A percentile compares a stretch with the other conserved stretches of the same genome.
Evolutionary conservation across 2,113 vertebrate genomes (phyloP).

Genomic region (Mormyrus iriodes): DNA sequence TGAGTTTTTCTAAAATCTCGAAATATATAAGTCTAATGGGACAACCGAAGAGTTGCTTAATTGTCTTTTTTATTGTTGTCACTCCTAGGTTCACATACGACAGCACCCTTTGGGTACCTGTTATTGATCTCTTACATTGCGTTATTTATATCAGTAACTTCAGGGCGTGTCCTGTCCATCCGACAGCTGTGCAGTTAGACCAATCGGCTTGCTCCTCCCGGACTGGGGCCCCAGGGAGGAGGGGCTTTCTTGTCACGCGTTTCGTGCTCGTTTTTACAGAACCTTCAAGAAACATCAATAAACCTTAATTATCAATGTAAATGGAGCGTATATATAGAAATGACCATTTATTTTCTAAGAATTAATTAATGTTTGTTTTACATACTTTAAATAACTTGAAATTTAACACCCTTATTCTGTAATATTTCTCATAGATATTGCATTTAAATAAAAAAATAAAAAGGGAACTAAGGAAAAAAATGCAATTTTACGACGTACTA

Average conservation of each 20-base stretch:
- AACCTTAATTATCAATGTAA: neutral
- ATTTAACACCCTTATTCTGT: neutral
- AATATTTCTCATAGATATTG: neutral
- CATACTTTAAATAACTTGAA: neutral
- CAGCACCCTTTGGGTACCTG: slow-evolving; percentile 42
- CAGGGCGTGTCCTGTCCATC: slow-evolving; percentile 32
- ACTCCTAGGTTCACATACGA: neutral
- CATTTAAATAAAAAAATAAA: neutral
- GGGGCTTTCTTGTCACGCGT: slow-evolving; percentile 49
- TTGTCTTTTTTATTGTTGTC: neutral
- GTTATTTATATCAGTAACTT: slow-evolving; percentile 35
- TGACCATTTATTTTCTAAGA: neutral
- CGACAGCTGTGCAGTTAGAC: slow-evolving; percentile 26
- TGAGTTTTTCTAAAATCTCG: neutral
- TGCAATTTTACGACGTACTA: neutral
- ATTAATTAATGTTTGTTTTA: neutral
- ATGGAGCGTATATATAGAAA: neutral
- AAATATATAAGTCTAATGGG: neutral
- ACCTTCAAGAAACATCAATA: slow-evolving; percentile 18
- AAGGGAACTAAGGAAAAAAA: neutral
- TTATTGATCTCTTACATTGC: slow-evolving; percentile 25
- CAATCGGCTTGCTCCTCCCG: slow-evolving; percentile 43
- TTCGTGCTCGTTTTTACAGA: slow-evolving; percentile 48
- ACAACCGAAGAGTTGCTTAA: neutral
- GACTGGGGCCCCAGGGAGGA: slow-evolving; percentile 27